A percentile compares a stretch with the other conserved stretches of the same genome.
Conservation (phyloP, 2,888 invertebrate species). For the Crepidodera aurea region DNA sequence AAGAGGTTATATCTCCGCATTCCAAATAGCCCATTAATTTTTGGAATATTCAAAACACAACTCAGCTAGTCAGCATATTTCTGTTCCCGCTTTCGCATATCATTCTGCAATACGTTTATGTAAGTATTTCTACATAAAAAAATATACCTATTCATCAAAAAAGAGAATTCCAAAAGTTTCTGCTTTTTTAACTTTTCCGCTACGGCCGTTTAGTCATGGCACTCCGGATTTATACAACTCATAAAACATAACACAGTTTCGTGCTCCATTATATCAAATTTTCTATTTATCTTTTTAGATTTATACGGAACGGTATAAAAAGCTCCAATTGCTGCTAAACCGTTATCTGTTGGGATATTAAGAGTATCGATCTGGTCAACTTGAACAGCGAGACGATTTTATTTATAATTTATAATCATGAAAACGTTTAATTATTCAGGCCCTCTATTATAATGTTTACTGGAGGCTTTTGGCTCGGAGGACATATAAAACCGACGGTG, state of each 20-base stretch:
- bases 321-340: background rate
- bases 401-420: no score
- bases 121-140: background rate
- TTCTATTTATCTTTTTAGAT: slow-evolving; percentile 17
- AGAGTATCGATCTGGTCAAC: no score
- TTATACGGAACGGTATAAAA: background rate
- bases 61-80: background rate
- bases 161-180: slow-evolving; percentile 7
- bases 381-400: no score
- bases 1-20: no score
- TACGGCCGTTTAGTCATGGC: slow-evolving; percentile 6
- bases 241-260: background rate
- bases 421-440: no score
- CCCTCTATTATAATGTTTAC: no score
- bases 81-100: background rate
- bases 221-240: slow-evolving; percentile 8
- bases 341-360: background rate
- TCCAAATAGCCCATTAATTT: no score
- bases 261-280: slow-evolving; percentile 4
- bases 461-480: no score
- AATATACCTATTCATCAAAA: background rate
- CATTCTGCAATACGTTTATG: background rate
- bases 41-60: no score
- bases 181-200: slow-evolving; percentile 3
- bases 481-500: no score